Base-by-base conservation (phyloP, 2,888 invertebrate species). In the Drosophila infuscata region DNA sequence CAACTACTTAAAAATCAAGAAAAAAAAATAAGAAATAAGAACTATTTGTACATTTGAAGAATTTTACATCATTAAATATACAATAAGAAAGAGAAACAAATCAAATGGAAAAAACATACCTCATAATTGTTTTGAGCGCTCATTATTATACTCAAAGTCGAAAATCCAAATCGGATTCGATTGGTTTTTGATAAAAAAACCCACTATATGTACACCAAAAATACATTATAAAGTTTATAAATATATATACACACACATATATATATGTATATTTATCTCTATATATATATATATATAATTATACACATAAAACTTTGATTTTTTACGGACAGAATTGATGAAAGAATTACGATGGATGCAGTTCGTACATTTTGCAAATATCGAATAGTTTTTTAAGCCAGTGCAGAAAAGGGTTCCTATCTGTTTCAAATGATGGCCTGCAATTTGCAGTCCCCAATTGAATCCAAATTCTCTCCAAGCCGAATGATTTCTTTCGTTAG, bases 171-270 rank as follows among this genome's bases (percentile, higher is more conserved):
- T 66, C 46, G 43, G 53, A 54, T 33, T 52, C 48, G 29, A 65
- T 69, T 75, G 72, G 49, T 49, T 67, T 77, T 78, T 60, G 52
- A 79, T 54, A 58, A 51, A 29, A 29, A 51, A 43, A 59, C 41
- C 70, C 35, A 62, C 70, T 67, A 58, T 72, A 73, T 78, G 76
- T 79, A 76, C 70, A 77, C 75, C 79, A 77, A 79, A 76, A 63
- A 79, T 60, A 74, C 62, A 76, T 56, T 64, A 64, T 61, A 70
- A 71, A 71, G 57, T 52, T 46, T 36, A 63, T 71, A 63, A 36
- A 43, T 41, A 49, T 32, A 58, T 41, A 25, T 49, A 63, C 17
- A 51, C 35, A 52, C 12, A 30, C 9, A 29, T 12, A 46, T 12
- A 43, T 20, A 46, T n/a, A n/a, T 41, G 9, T 41, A 41, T n/a